Evolutionary conservation across 2,888 invertebrate genomes (phyloP), one percentile per base, ranked within the genome.

Genomic region (Trissolcus brochymenae): DNA sequence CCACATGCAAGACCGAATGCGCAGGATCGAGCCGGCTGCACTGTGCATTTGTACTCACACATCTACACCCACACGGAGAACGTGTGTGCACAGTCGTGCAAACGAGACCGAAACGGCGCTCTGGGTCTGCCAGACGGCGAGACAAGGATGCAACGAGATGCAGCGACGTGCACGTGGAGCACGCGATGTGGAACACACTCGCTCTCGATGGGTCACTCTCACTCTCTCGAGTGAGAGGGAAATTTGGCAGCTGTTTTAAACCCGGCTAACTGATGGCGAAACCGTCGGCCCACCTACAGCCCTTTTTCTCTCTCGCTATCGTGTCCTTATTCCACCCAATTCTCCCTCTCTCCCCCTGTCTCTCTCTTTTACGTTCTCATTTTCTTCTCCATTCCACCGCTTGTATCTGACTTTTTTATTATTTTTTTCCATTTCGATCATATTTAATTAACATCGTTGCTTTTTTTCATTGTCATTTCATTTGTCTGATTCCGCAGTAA

Each of bases 181-280:
- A 72, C 59, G 75, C 84, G 80, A 87, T 87, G 85, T 87, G 82
- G 86, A 87, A 85, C 87, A 86, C 85, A 84, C 84, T 87, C 86
- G 83, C 86, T 87, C 85, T 88, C 87, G 87, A 87, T 85, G 86
- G 88, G 87, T 87, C 88, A 88, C 88, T 88, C 87, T 88, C 87
- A 81, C 87, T 88, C 88, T 86, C 86, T 81, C 83, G 83, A 80
- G 81, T 83, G 88, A 88, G 88, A 88, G 88, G 88, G 88, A 88
- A 88, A 88, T 88, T 88, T 83, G 88, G 88, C 88, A 88, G 88
- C 88, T 88, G 88, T 87, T 88, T 87, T 85, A 85, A 87, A 86
- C 85, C 84, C 83, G 82, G 84, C 82, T 85, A 85, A 87, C 86
- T 83, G 35, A 35, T 35, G 87, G 84, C 85, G 84, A 87, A 87